Conservation (phyloP, 2,113 vertebrate species). For the Heterotis niloticus region DNA sequence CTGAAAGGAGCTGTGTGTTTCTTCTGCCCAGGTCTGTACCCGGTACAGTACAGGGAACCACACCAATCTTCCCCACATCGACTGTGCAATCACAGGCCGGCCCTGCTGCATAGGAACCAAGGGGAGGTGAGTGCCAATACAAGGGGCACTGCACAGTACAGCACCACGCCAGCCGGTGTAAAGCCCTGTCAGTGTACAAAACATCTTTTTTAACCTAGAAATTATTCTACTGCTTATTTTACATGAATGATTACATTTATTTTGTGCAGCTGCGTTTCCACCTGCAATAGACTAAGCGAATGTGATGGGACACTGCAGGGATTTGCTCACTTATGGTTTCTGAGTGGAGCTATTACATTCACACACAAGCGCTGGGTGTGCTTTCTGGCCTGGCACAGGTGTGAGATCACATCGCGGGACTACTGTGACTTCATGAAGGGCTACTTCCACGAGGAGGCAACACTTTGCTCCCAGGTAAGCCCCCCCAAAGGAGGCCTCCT, state of each 20-base stretch:
- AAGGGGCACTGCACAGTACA: background rate
- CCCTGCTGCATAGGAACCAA: conserved; percentile 98
- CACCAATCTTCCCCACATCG: conserved; percentile 94
- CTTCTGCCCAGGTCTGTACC: conserved; percentile 82
- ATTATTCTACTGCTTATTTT: background rate
- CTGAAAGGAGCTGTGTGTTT: background rate
- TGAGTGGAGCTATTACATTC: no score
- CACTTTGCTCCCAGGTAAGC: conserved; percentile 92
- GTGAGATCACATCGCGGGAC: conserved; percentile 96
- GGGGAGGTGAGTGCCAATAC: conserved; percentile 74
- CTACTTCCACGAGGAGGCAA: conserved; percentile 95
- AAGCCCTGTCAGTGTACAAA: no score
- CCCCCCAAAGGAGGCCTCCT: no score
- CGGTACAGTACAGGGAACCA: conserved; percentile 90
- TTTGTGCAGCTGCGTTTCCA: background rate
- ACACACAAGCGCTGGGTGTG: background rate
- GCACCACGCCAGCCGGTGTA: no score
- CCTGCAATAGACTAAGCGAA: background rate
- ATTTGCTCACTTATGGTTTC: background rate
- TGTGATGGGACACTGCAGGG: background rate
- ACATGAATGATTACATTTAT: background rate
- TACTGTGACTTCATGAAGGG: conserved; percentile 98
- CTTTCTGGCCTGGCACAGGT: conserved; percentile 62
- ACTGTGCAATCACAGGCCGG: conserved; percentile 91
- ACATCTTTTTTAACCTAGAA: no score